phyloP scores from a whole-genome alignment of 2,797 vertebrate genomes.

The Dipus sagitta region DNA sequence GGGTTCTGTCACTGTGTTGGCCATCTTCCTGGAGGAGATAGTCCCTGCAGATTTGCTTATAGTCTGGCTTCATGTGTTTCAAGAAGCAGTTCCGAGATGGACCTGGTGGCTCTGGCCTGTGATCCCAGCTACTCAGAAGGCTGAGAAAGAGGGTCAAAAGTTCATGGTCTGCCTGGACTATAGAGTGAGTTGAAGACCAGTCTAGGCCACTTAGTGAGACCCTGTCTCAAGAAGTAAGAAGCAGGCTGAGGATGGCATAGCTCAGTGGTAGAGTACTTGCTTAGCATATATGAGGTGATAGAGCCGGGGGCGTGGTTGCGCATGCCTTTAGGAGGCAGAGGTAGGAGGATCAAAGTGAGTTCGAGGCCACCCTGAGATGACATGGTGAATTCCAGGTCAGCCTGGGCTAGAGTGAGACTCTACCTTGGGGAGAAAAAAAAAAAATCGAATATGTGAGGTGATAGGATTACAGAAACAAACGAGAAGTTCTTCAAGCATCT shows the following conservation, averaged over 20 bases:
- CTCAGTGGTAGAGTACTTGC: neutral
- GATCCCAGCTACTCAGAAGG: too few species aligned
- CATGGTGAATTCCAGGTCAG: too few species aligned
- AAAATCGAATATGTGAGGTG: too few species aligned
- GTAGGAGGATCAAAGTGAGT: too few species aligned
- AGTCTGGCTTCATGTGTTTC: neutral
- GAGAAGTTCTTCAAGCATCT: neutral
- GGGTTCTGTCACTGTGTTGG: neutral
- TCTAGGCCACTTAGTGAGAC: neutral
- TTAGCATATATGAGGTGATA: neutral
- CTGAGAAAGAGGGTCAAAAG: neutral
- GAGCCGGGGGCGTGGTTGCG: too few species aligned
- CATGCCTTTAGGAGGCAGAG: too few species aligned
- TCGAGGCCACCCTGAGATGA: too few species aligned
- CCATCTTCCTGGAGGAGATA: neutral
- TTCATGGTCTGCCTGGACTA: neutral
- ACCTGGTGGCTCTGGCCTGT: neutral
- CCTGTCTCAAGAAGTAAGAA: neutral
- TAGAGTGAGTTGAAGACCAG: neutral
- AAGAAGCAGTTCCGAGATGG: neutral
- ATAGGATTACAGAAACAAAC: neutral
- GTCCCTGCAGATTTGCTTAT: neutral
- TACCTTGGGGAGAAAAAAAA: too few species aligned
- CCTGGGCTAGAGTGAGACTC: too few species aligned
- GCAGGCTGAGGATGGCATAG: neutral